Conservation (phyloP, 2,888 invertebrate genomes). For the Drosophila stalkeri region DNA sequence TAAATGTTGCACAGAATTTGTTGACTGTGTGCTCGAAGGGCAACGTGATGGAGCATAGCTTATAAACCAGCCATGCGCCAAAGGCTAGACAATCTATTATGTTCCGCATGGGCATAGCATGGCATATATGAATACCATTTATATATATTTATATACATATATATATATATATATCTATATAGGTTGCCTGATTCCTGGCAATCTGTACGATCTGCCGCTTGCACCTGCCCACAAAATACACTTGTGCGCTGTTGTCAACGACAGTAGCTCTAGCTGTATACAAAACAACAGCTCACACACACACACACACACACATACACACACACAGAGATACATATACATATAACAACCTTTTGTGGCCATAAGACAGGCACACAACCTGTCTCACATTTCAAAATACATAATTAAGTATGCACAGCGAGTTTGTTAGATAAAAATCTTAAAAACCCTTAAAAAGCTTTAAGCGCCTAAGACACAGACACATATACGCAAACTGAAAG, state of each 20-base stretch:
- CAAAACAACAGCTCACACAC: conserved; percentile 1
- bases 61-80: conserved; percentile 7
- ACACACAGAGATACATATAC: neutral
- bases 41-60: conserved; percentile 49
- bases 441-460: conserved; percentile 81
- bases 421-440: conserved; percentile 80
- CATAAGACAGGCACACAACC: conserved; percentile 54
- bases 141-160: neutral
- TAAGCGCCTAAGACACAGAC: conserved; percentile 70
- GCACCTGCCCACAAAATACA: conserved; percentile 46
- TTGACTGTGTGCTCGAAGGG: conserved; percentile 55
- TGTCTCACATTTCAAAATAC: conserved; percentile 81
- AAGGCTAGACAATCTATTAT: conserved; percentile 32
- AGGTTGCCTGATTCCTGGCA: conserved; percentile 24
- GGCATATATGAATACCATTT: neutral
- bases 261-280: conserved; percentile 68
- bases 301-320: neutral
- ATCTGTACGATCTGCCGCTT: conserved; percentile 37
- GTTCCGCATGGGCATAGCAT: neutral
- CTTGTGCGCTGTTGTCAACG: conserved; percentile 70
- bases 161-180: conserved; percentile 11
- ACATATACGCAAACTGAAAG: conserved; percentile 19
- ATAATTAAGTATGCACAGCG: conserved; percentile 81
- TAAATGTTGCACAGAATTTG: conserved; percentile 40
- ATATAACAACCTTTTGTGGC: conserved; percentile 40